Conservation (phyloP, 2,113 vertebrate species). For the rat (Rattus norvegicus) region DNA sequence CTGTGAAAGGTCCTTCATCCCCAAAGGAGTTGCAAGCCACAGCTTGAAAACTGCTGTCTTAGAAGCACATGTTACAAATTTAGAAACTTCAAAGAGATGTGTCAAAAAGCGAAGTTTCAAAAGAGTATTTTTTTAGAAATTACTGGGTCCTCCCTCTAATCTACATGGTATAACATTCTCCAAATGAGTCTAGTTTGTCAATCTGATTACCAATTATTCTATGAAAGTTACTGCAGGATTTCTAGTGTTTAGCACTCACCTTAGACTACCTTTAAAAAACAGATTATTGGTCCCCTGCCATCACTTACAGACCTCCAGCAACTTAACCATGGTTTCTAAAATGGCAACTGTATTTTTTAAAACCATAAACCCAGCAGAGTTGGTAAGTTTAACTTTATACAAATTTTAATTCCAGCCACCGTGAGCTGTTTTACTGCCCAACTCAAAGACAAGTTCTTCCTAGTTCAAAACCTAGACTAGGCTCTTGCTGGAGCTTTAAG, state of each 20-base stretch:
- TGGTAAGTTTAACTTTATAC: conserved; percentile 18
- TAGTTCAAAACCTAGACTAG: conserved; percentile 56
- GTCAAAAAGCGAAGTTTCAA: conserved; percentile 53
- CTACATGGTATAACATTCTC: conserved; percentile 11
- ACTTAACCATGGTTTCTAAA: conserved; percentile 27
- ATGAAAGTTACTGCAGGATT: neutral
- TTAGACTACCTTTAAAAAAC: conserved; percentile 9
- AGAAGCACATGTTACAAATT: conserved; percentile 36
- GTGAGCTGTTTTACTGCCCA: conserved; percentile 35
- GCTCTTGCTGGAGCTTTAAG: conserved; percentile 40
- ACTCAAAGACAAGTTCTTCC: conserved; percentile 64
- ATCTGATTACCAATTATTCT: conserved; percentile 48
- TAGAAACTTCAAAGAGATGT: conserved; percentile 48
- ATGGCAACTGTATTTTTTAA: conserved; percentile 5
- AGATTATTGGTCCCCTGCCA: neutral
- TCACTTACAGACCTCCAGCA: neutral
- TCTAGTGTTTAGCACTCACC: conserved; percentile 9
- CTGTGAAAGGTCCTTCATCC: neutral
- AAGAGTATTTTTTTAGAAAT: conserved; percentile 32
- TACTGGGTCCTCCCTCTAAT: conserved; percentile 52
- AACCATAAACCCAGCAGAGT: conserved; percentile 41
- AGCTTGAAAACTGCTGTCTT: neutral
- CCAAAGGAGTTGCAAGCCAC: neutral
- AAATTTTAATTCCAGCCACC: conserved; percentile 59
- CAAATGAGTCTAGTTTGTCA: conserved; percentile 43